These are phyloP conservation scores for Drosophila quadrilineata DNA, from an alignment of 1,140 invertebrate genomes.

Conservation along the genomic window DNA sequence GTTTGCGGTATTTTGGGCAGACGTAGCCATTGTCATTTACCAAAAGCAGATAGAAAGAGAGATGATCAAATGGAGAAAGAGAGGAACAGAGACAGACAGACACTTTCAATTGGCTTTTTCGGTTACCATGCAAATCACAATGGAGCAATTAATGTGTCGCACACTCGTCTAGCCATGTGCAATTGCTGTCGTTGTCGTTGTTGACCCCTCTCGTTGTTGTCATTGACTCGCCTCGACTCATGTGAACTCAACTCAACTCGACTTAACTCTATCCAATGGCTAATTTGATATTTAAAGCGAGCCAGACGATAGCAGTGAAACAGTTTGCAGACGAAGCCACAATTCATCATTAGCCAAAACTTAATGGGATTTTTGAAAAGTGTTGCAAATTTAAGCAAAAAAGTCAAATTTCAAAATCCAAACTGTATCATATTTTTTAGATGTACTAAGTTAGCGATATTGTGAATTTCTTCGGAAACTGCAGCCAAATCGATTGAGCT, in stretches of 20 bases:
- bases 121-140: constrained; percentile 59
- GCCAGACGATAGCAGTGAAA: neutral
- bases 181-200: constrained; percentile 20
- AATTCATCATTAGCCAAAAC: constrained; percentile 5
- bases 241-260: no score
- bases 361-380: no score
- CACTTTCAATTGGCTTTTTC: neutral
- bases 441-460: no score
- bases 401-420: no score
- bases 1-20: constrained; percentile 30
- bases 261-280: no score
- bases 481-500: no score
- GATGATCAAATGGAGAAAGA: no score
- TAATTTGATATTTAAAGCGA: constrained; percentile 69
- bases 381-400: no score
- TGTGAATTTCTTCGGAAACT: no score
- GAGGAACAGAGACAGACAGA: constrained; percentile 1
- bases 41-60: no score
- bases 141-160: constrained; percentile 60
- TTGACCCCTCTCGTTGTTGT: neutral
- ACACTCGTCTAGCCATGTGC: constrained; percentile 59
- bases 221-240: constrained; percentile 1
- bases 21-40: no score
- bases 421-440: no score
- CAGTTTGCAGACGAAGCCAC: constrained; percentile 1